phyloP scores from a whole-genome alignment of 2,797 vertebrate genomes.

The Pseudomugil gertrudae region DNA sequence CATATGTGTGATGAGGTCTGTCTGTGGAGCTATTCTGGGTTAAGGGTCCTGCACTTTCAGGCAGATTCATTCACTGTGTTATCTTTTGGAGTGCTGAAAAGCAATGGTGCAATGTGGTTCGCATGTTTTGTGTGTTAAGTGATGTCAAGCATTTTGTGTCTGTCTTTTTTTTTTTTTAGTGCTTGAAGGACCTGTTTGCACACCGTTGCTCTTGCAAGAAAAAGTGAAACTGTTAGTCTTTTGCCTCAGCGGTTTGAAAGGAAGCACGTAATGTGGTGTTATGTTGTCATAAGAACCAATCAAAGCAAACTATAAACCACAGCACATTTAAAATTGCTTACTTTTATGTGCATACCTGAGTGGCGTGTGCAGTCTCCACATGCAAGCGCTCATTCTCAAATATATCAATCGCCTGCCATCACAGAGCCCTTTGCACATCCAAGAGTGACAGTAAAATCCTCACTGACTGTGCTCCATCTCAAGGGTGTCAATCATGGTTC shows the following conservation, averaged over 20 bases:
- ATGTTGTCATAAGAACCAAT: constrained; percentile 33
- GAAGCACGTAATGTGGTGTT: constrained; percentile 45
- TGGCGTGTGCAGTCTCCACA: constrained; percentile 20
- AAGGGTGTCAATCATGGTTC: constrained; percentile 65
- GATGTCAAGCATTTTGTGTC: constrained; percentile 1
- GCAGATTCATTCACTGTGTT: constrained; percentile 14
- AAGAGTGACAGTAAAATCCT: constrained; percentile 66
- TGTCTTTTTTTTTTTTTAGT: constrained; percentile 6
- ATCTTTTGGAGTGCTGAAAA: constrained; percentile 5
- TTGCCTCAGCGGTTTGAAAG: constrained; percentile 42
- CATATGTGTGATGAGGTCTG: constrained; percentile 30
- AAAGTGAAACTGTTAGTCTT: constrained; percentile 55
- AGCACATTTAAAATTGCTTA: constrained; percentile 13
- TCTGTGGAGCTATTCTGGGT: constrained; percentile 37
- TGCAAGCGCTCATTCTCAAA: constrained; percentile 36
- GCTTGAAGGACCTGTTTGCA: constrained; percentile 25
- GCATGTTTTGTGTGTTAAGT: constrained; percentile 3
- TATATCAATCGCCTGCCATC: constrained; percentile 47
- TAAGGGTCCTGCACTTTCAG: constrained; percentile 14
- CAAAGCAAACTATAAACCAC: constrained; percentile 30
- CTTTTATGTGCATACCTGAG: constrained; percentile 27
- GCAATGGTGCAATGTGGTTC: constrained; percentile 11
- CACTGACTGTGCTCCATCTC: constrained; percentile 65
- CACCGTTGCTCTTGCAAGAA: constrained; percentile 4
- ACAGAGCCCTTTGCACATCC: constrained; percentile 49